Evolutionary conservation across 2,113 vertebrate species (phyloP), one percentile per base, ranked within the genome.

Genomic region (Rostratula benghalensis): DNA sequence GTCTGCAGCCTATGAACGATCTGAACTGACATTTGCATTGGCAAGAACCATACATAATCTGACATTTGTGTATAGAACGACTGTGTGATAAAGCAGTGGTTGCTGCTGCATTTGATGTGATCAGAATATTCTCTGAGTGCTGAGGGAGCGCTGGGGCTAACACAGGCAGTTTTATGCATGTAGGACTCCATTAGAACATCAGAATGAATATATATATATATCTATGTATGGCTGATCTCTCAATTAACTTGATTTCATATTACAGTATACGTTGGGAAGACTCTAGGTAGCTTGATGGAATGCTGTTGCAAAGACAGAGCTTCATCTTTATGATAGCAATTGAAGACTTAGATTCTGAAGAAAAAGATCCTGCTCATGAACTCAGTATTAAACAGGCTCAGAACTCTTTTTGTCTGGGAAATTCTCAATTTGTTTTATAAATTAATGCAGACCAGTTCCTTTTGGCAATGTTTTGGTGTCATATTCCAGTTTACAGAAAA

Each of bases 11-110:
- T 59, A 1, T 78, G 83, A 82, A 61, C 0, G 0, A 90, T 92
- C 64, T 73, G 56, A 78, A 78, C 39, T 90, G 95, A 90, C 90
- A 82, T 89, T 94, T 92, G 60, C 92, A 78, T 75, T 81, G 73
- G 48, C 73, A 71, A 93, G 90, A 94, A 69, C 60, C 83, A 75
- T 90, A 89, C 64, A 48, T 90, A 57, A 89, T 87, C 51, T 94
- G 93, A 88, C 94, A 79, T 90, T 94, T 92, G 71, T 92, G 48
- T 79, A 59, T 65, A 31, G 83, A 92, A 89, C 1, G 25, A 77
- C 43, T 80, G 46, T 65, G 77, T 79, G 65, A 89, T 57, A 46
- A 89, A 93, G 75, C 70, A 68, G 39, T 57, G 67, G 57, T 89
- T 84, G 56, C 89, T 78, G 51, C 69, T 43, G 46, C 48, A 16